Evolutionary conservation across 2,113 vertebrate genomes (phyloP), one percentile per base, ranked within the genome.

Genomic region (Capricornis sumatraensis): DNA sequence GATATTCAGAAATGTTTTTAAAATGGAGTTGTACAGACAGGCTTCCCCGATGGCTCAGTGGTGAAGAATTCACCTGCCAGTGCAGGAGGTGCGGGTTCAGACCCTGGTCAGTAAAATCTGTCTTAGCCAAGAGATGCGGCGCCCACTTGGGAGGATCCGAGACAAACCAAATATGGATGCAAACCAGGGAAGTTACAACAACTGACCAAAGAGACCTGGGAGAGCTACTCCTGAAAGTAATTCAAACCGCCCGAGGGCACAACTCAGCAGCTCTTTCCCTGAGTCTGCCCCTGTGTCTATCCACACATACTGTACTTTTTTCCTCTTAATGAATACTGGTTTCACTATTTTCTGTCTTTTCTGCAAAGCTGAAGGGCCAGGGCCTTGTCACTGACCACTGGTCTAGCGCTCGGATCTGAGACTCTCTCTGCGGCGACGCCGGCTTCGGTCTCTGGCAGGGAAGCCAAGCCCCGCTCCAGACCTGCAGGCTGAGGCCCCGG

Each of bases 401-500:
- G 64, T 36, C n/a, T 21, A 71, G n/a, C 4, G n/a, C 64, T 71
- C 1, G 17, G 8, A 11, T 71, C 19, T 71, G 19, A 17, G 64
- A 21, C 17, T 71, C 9, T 36, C 8, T 10, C 17, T 36, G 17
- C 4, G 0, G 19, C 1, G 19, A 71, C n/a, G 8, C n/a, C 2
- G 0, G 19, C 64, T 12, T 36, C 4, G 1, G 36, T 43, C 21
- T 74, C 71, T 25, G 71, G 19, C 21, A 0, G 71, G 71, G 36
- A 43, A 74, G 21, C 71, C 71, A 43, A 40, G 71, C 71, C 71
- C 36, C 5, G 0, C 71, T 74, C 21, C 36, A 27, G 21, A 25
- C 71, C 36, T 74, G 71, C 71, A 43, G 36, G 71, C 71, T 1
- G 1, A 13, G 36, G 21, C 23, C 71, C 36, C 5, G 0, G 36